Percentiles rank a stretch among this genome's conserved stretches.
Evolutionary conservation across 2,888 invertebrate species (phyloP).

Genomic region (Synanthedon myopaeformis): DNA sequence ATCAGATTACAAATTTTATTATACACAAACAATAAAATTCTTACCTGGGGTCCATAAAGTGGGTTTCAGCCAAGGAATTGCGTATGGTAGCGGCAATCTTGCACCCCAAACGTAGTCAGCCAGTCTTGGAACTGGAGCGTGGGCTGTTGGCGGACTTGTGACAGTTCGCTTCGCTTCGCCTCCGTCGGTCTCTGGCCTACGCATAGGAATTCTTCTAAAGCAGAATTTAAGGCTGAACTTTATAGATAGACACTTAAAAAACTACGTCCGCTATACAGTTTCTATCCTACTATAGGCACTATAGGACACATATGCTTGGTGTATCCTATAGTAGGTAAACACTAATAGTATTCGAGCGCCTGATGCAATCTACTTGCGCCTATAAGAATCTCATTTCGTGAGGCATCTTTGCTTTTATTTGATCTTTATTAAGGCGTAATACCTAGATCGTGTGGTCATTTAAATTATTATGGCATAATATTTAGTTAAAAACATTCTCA

Average conservation of each 20-base stretch:
- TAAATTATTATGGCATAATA: too few relatives aligned
- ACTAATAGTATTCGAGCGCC: too few relatives aligned
- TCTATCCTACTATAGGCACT: background rate
- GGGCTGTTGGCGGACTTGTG: constrained; percentile 78
- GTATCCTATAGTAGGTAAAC: too few relatives aligned
- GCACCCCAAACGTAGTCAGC: constrained; percentile 87
- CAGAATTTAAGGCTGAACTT: constrained; percentile 63
- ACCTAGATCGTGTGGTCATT: too few relatives aligned
- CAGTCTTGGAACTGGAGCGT: constrained; percentile 81
- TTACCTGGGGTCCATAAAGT: constrained; percentile 60
- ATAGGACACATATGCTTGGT: too few relatives aligned
- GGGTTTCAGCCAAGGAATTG: constrained; percentile 77
- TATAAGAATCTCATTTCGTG: too few relatives aligned
- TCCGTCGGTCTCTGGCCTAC: constrained; percentile 69
- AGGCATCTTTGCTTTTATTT: too few relatives aligned
- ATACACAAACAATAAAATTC: constrained; percentile 1
- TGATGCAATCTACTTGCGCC: too few relatives aligned
- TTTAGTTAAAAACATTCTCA: too few relatives aligned
- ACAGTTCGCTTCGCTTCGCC: constrained; percentile 84
- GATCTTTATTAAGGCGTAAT: too few relatives aligned
- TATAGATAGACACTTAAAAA: constrained; percentile 1
- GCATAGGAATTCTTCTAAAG: constrained; percentile 58
- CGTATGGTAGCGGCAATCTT: constrained; percentile 74
- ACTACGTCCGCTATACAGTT: background rate
- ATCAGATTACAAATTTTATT: background rate